Base-by-base conservation (phyloP, 2,113 vertebrate species). In the Campylorhamphus procurvoides region DNA sequence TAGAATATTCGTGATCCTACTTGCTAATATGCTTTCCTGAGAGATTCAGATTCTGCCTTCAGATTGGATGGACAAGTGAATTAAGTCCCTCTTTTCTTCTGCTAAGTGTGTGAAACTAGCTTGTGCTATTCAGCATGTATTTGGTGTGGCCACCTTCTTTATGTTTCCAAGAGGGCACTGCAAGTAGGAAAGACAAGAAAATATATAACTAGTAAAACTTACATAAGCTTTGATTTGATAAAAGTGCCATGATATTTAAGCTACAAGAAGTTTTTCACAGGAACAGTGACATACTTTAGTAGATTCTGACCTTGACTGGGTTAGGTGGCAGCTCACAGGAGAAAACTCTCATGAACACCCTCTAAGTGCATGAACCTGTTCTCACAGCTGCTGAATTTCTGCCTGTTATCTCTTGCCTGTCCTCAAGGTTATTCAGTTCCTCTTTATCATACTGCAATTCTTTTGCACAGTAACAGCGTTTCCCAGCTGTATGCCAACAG, bases 391-490 rank as follows among this genome's bases (percentile, higher is more conserved):
- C 76, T 75, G 39, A 55, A 55, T 81, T 78, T 77, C 47, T 37
- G 72, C 50, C 11, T 62, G 83, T 86, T 47, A 25, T 69, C 79
- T 84, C 40, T 71, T 81, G 44, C 76, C 53, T 84, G 56, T 84
- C 89, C 44, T 93, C 89, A 90, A 93, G 79, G 91, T 95, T 92
- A 87, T 84, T 83, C 42, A 39, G 31, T 59, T 87, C 56, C 73
- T 90, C 86, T 94, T 75, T 59, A 87, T 89, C 66, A 64, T 14
- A 19, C 44, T 59, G 49, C 50, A 67, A 7, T 82, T 87, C 83
- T 81, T 49, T 64, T 73, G 52, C 56, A 68, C 20, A 71, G 31
- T 71, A 74, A 35, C 88, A 58, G 0, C 29, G 52, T 72, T 87
- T 78, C 84, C 72, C 91, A 87, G 91, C 80, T 89, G 76, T 35